Evolutionary conservation across 2,888 invertebrate species (phyloP), one percentile per base, ranked within the genome.

Genomic region (Crocallis elinguaria): DNA sequence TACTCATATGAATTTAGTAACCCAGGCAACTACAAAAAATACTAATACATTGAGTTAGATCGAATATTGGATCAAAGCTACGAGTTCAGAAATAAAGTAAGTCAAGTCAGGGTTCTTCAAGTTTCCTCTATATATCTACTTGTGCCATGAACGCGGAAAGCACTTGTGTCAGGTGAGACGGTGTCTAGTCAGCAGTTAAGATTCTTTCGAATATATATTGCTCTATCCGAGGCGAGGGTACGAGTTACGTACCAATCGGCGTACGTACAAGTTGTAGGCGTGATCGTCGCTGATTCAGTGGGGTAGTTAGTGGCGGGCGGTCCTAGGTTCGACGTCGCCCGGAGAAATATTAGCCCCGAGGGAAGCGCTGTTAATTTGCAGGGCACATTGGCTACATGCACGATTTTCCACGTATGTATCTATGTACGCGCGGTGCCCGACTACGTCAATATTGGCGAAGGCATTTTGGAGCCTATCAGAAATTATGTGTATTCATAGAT

Each of bases 281-380:
- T 89, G 89, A 86, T 89, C 87, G 84, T 78, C 79, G 88, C 89
- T 90, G 90, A 90, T 89, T 89, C 90, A 90, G 88, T 88, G 86
- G 86, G 86, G 88, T 84, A 88, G 88, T 88, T 88, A 86, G 84
- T 82, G 84, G 86, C 87, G 85, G 89, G 86, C 87, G 87, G 84
- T 84, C 81, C 85, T 78, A 80, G 86, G 84, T 86, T 85, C 86
- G 82, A 84, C 88, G 86, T 86, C 85, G 84, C 79, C 60, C 73
- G 78, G 86, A 89, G 88, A 90, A 89, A 90, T 89, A 90, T 90
- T 86, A 86, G 83, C 82, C 88, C 73, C 83, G 72, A 74, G 88
- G 88, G 88, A 83, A 85, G 79, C 82, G 79, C 81, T 85, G 89
- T 88, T 89, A 85, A 89, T 89, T 90, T 88, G 83, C 85, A 79